These are phyloP conservation scores for Phalanger gymnotis DNA, from an alignment of 2,797 vertebrate species.

Conservation along the genomic window DNA sequence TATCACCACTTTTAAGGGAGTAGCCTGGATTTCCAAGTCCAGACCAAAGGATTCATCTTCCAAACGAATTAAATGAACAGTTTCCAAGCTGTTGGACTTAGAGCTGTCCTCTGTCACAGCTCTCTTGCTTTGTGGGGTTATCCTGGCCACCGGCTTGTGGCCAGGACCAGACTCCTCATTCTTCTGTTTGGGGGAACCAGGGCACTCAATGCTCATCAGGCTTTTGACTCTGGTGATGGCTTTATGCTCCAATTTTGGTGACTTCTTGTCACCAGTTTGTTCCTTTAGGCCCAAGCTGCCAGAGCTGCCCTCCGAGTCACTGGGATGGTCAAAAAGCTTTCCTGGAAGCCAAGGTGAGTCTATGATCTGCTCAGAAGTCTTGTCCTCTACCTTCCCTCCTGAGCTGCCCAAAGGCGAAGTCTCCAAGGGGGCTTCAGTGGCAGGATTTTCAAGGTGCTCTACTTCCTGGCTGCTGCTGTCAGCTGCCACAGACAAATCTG, in stretches of 20 bases:
- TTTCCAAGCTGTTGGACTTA: constrained; percentile 81
- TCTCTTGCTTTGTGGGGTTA: constrained; percentile 83
- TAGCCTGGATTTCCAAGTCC: constrained; percentile 89
- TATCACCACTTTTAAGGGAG: constrained; percentile 87
- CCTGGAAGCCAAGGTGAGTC: constrained; percentile 85
- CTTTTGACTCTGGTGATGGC: constrained; percentile 88
- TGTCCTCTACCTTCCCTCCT: constrained; percentile 79
- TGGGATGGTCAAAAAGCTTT: constrained; percentile 80
- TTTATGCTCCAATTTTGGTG: constrained; percentile 92
- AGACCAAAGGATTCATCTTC: constrained; percentile 87
- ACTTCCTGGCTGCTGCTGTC: constrained; percentile 82
- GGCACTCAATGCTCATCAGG: constrained; percentile 87
- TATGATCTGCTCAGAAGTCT: constrained; percentile 41
- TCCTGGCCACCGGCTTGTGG: constrained; percentile 72
- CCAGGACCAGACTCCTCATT: constrained; percentile 78
- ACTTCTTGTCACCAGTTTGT: constrained; percentile 88
- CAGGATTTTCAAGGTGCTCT: constrained; percentile 79
- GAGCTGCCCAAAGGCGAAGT: constrained; percentile 76
- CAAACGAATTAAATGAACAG: constrained; percentile 83
- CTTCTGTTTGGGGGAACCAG: constrained; percentile 82
- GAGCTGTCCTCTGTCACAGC: constrained; percentile 77
- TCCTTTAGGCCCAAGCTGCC: constrained; percentile 83
- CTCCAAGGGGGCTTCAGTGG: constrained; percentile 69
- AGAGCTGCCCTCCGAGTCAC: constrained; percentile 72
- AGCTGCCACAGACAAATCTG: constrained; percentile 80